Base-by-base conservation (phyloP, 2,888 invertebrate species). In the Plagodis dolabraria region DNA sequence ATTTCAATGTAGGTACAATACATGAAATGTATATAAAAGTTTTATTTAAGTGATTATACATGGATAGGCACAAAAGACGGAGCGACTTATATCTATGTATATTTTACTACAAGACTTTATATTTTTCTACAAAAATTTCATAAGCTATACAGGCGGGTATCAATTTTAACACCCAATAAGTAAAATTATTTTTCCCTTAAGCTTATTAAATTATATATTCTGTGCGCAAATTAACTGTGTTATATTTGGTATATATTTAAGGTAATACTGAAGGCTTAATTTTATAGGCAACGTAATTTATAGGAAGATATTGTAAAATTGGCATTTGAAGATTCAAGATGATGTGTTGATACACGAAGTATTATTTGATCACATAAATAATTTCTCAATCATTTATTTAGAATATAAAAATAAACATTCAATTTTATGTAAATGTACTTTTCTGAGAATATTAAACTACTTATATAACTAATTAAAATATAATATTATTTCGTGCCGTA, bases 201-300 rank as follows among this genome's bases (percentile, higher is more conserved):
- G 62, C 57, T 49, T 48, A 53, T 58, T 67, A 67, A 66, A 67
- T 65, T 59, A 59, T 64, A 42, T 48, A 48, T 57, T 69, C 57
- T 67, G 69, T 69, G 69, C 69, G 65, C 58, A 69, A 67, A 65
- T 53, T 65, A 69, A 69, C 69, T 61, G 69, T 69, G 69, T 54
- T 51, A 40, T 53, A 36, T 10, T 35, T 50, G 43, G 36, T 42
- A 46, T 55, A 43, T 40, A 53, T 47, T 48, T 52, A 51, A 53
- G 33, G 12, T 55, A 60, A 60, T 60, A 53, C 60, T 56, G 55
- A n/a, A 52, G 35, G 52, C 48, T 56, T 56, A 53, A 43, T 12
- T 40, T 47, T 45, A 46, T 35, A 11, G 36, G 47, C 43, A 43
- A 56, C 38, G 12, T 43, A 33, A 43, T 43, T 43, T n/a, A 40